A percentile compares a stretch with the other conserved stretches of the same genome.
These are phyloP conservation scores for Galbula dea DNA, from an alignment of 2,113 vertebrate genomes.

Conservation along the genomic window DNA sequence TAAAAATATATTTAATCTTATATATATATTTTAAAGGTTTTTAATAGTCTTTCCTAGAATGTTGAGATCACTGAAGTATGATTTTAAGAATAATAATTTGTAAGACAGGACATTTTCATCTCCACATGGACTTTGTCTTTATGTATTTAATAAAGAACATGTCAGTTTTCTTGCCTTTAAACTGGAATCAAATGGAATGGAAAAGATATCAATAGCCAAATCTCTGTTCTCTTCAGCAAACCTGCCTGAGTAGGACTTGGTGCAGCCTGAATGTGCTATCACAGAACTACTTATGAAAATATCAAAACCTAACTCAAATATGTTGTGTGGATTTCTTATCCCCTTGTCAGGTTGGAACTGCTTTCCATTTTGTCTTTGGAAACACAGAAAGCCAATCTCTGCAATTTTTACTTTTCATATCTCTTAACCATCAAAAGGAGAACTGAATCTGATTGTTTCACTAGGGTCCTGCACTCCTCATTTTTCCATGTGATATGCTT, in stretches of 20 bases:
- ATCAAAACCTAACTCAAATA: not conserved
- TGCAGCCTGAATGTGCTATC: not conserved
- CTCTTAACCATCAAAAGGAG: not conserved
- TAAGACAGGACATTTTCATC: not conserved
- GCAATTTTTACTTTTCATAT: not conserved
- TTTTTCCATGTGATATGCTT: not conserved
- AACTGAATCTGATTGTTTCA: not conserved
- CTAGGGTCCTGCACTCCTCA: not conserved
- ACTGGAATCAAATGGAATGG: not conserved
- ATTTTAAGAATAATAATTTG: not conserved
- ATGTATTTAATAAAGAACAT: not conserved
- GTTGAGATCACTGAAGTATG: too few relatives aligned
- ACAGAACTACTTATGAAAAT: not conserved
- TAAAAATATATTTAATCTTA: not conserved
- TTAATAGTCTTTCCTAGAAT: not conserved
- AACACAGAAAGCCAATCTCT: not conserved
- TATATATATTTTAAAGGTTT: not conserved
- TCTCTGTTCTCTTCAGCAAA: not conserved
- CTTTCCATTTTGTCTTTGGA: not conserved
- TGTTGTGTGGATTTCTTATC: not conserved
- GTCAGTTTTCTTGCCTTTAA: not conserved
- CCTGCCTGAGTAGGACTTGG: not conserved
- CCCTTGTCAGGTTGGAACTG: not conserved
- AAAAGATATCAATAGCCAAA: not conserved
- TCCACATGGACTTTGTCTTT: not conserved